Evolutionary conservation across 2,113 vertebrate species (phyloP).

Genomic region (Romanogobio albipinnatus): DNA sequence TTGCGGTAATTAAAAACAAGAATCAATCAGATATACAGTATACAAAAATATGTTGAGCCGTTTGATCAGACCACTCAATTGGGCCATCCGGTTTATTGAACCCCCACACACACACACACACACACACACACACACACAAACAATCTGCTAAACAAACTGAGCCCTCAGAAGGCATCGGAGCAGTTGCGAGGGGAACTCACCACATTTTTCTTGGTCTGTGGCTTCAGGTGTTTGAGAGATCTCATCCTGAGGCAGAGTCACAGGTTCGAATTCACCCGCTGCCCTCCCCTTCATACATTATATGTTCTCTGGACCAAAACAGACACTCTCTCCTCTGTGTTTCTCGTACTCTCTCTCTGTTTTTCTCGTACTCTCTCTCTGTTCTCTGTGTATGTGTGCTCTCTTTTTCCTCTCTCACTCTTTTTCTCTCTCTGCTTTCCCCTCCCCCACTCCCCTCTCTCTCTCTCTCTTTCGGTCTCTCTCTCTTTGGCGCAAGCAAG

Average conservation of each 20-base stretch:
- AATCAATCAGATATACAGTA: neutral
- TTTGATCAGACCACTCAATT: neutral
- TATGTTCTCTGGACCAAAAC: conserved; percentile 48
- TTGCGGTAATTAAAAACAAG: neutral
- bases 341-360: conserved; percentile 48
- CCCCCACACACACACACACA: neutral
- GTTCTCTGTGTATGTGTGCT: conserved; percentile 50
- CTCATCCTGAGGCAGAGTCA: conserved; percentile 73
- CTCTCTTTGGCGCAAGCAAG: conserved; percentile 27
- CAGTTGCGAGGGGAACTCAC: conserved; percentile 67
- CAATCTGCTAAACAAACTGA: conserved; percentile 10
- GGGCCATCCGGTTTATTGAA: neutral
- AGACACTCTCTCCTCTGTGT: conserved; percentile 34
- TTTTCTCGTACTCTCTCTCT: conserved; percentile 49
- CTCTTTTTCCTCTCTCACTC: conserved; percentile 51
- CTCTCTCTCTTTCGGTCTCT: conserved; percentile 53
- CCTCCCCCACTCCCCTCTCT: conserved; percentile 58
- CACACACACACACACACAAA: conserved; percentile 14
- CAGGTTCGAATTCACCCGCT: conserved; percentile 48
- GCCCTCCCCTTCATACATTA: conserved; percentile 66
- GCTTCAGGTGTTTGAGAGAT: conserved; percentile 80
- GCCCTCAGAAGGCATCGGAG: conserved; percentile 5
- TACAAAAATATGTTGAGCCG: neutral
- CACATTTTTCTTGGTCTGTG: conserved; percentile 76
- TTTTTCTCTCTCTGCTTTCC: conserved; percentile 48